Evolutionary conservation across 2,113 vertebrate genomes (phyloP), one percentile per base, ranked within the genome.

Genomic region (Phrynosoma platyrhinos): DNA sequence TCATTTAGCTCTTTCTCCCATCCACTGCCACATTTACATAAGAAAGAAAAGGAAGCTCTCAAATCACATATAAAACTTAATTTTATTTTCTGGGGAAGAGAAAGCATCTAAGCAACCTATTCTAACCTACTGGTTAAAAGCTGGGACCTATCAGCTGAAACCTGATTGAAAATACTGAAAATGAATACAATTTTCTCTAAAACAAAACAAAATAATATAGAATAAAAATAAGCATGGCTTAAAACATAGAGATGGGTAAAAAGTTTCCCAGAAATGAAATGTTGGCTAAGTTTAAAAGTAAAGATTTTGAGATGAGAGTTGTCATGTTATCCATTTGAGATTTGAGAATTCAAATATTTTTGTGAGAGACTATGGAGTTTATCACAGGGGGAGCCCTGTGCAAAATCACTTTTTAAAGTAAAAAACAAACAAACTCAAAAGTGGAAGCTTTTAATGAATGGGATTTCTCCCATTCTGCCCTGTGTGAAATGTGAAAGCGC

Each of bases 51-150:
- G 82, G 77, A 83, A 83, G 10, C 21, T 68, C n/a, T 78, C 40
- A 78, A 52, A 25, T 78, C 55, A 53, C 21, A 55, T 42, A 86
- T 55, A 18, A 36, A 53, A 83, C 83, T 89, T 64, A 0, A 2
- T 21, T 83, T 83, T 3, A 1, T 30, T 92, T 93, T 84, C 87
- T 23, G 77, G 87, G 89, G 64, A 89, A 79, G 86, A 84, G 30
- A 55, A 69, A 74, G 13, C 4, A 9, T 62, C 47, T 83, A 69
- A 62, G 69, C 1, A 0, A 25, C 40, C 88, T 53, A 16, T 88
- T 78, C 32, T 68, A 72, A 58, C 14, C 40, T 80, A 86, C 40
- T 87, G 52, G 1, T 25, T 74, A 84, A 85, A 72, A 90, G 79
- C n/a, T 75, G 76, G 18, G 81, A 53, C 40, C 55, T 9, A 1